phyloP scores from a whole-genome alignment of 1,140 invertebrate species.

The Chelonus insularis region DNA sequence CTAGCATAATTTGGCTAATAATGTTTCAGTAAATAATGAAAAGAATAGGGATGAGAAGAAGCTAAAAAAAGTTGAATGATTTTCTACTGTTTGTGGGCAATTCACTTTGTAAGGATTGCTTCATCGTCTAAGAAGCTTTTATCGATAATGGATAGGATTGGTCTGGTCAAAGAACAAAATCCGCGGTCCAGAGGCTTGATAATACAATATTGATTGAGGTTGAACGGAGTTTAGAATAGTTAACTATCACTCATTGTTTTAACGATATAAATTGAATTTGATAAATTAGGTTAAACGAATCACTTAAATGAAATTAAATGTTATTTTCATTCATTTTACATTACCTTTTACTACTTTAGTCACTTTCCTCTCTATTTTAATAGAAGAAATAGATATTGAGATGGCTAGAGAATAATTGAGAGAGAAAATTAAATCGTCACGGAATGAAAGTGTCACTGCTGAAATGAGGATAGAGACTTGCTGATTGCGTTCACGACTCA shows the following conservation, averaged over 20 bases:
- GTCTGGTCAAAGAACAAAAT: conserved; percentile 17
- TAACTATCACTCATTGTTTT: neutral
- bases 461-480: neutral
- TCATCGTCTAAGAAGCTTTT: conserved; percentile 2
- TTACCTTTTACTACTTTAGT: neutral
- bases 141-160: conserved; percentile 12
- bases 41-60: too few relatives aligned
- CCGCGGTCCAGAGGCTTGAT: neutral
- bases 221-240: neutral
- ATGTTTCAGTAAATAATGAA: too few relatives aligned
- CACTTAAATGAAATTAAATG: neutral
- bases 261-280: neutral
- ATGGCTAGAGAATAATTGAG: neutral
- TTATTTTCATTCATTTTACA: neutral
- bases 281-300: neutral
- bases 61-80: too few relatives aligned
- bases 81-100: neutral
- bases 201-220: conserved; percentile 5
- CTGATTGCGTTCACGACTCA: conserved; percentile 19
- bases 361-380: neutral
- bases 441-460: conserved; percentile 16
- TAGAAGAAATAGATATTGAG: neutral
- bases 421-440: conserved; percentile 19
- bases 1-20: too few relatives aligned
- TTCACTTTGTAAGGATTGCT: conserved; percentile 18